phyloP scores from a whole-genome alignment of 2,113 vertebrate species.

The Pelvicachromis taeniatus region DNA sequence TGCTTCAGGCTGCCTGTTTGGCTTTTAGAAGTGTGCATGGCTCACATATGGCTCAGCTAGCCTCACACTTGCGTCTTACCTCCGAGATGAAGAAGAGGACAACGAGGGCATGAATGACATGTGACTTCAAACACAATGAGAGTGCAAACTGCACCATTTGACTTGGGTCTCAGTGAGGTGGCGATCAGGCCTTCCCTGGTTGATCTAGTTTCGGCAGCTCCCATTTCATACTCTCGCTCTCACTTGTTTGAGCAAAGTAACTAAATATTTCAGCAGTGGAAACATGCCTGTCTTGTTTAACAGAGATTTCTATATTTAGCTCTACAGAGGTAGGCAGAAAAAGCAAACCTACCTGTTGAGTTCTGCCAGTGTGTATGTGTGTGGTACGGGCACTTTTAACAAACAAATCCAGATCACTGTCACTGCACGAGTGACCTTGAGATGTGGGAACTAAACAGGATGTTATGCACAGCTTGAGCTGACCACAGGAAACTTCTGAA shows the following conservation, averaged over 20 bases:
- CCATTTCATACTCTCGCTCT: conserved; percentile 27
- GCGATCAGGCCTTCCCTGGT: conserved; percentile 3
- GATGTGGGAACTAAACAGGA: conserved; percentile 38
- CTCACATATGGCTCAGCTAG: conserved; percentile 63
- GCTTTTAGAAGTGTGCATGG: conserved; percentile 59
- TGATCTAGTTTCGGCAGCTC: conserved; percentile 24
- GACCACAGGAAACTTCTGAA: conserved; percentile 2
- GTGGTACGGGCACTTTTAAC: background rate
- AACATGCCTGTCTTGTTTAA: conserved; percentile 56
- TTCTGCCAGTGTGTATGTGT: background rate
- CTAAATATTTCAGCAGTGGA: conserved; percentile 58
- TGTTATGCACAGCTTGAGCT: conserved; percentile 45
- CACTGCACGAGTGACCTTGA: conserved; percentile 59
- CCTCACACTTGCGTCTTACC: conserved; percentile 50
- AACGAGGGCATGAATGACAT: conserved; percentile 29
- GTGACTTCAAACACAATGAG: conserved; percentile 25
- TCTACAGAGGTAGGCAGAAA: background rate
- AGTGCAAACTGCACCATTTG: conserved; percentile 21
- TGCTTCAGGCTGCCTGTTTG: conserved; percentile 72
- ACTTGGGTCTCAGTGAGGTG: background rate
- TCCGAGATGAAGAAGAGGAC: conserved; percentile 53
- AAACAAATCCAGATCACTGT: conserved; percentile 17
- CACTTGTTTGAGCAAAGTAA: conserved; percentile 46
- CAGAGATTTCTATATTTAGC: conserved; percentile 54
- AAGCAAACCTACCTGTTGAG: conserved; percentile 54